A percentile compares a stretch with the other conserved stretches of the same genome.
phyloP scores from a whole-genome alignment of 1,140 invertebrate genomes.

The Propsilocerus akamusi region DNA sequence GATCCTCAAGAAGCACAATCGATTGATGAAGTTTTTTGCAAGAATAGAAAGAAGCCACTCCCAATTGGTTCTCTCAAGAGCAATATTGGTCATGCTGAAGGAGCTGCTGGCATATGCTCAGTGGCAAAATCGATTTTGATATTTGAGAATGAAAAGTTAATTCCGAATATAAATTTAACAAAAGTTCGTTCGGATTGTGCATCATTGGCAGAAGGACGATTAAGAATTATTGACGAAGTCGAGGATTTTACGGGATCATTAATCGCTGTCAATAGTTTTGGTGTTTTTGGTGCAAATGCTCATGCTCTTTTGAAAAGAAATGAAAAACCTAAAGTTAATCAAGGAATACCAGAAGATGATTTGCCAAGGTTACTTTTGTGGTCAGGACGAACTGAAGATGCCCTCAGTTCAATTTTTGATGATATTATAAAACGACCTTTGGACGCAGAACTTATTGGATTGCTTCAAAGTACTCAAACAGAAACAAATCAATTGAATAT shows the following conservation, averaged over 20 bases:
- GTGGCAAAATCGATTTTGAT: no score
- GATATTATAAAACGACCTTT: no score
- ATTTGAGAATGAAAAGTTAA: no score
- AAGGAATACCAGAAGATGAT: conserved; percentile 30
- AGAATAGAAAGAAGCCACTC: conserved; percentile 25
- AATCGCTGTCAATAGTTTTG: conserved; percentile 51
- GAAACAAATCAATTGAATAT: no score
- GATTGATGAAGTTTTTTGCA: conserved; percentile 22
- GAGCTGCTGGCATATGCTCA: conserved; percentile 47
- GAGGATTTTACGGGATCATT: conserved; percentile 34
- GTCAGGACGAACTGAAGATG: conserved; percentile 31
- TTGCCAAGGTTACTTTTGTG: conserved; percentile 25
- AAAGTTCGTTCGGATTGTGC: conserved; percentile 46
- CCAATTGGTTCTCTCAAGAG: no score
- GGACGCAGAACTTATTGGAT: conserved; percentile 26
- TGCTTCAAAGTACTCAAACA: conserved; percentile 28
- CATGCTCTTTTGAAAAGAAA: conserved; percentile 42
- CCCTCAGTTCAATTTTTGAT: conserved; percentile 41
- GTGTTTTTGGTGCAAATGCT: conserved; percentile 61
- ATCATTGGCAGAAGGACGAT: conserved; percentile 34
- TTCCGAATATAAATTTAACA: conserved; percentile 61
- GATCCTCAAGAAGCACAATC: conserved; percentile 56
- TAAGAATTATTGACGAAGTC: conserved; percentile 39
- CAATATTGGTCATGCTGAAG: no score
- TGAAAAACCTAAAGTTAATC: conserved; percentile 31